Base-by-base conservation (phyloP, 2,797 vertebrate genomes). In the Eospalax fontanierii region DNA sequence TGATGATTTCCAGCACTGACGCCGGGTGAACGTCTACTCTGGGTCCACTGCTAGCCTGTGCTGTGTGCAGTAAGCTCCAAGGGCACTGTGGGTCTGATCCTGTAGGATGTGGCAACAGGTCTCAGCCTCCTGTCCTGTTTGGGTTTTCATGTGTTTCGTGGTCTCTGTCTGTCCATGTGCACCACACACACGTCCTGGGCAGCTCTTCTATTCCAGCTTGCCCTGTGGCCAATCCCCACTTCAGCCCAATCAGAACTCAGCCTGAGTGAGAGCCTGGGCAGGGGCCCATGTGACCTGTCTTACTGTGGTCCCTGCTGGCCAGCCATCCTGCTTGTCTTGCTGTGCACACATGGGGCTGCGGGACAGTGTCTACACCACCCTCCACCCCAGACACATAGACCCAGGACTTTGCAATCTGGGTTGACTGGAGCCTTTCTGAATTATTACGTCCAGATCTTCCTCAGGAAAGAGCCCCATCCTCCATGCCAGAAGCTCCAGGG, bases 81-180 rank as follows among this genome's bases (percentile, higher is more conserved):
- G 28, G 33, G 19, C 18, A 0, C 9, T 0, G n/a, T 26, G 35
- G 24, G 21, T 59, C 26, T 4, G 28, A 65, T 59, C 75, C 65
- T 0, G 12, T 2, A 8, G 5, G 50, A 7, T 4, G 0, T 21
- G 1, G 2, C 35, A 0, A 0, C 1, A 26, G 26, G 26, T 65
- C 65, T 1, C 11, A 8, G 22, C 50, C 24, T 71, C 76, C 54
- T 16, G 46, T 63, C 40, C 2, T 1, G 2, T 4, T 5, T 18
- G 15, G 0, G 11, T 70, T 5, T 68, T 26, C n/a, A 10, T 2
- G 8, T 43, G 61, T 12, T 43, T 26, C 1, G 0, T 15, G 6
- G 12, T 10, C 75, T 0, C 2, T 0, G 1, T 38, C 57, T 50
- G 46, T 73, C 59, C 61, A 50, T 18, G 38, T 43, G 54, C 30